Percentiles rank a stretch among this genome's conserved stretches.
phyloP scores from a whole-genome alignment of 2,888 invertebrate species.

The Orthosia gracilis region DNA sequence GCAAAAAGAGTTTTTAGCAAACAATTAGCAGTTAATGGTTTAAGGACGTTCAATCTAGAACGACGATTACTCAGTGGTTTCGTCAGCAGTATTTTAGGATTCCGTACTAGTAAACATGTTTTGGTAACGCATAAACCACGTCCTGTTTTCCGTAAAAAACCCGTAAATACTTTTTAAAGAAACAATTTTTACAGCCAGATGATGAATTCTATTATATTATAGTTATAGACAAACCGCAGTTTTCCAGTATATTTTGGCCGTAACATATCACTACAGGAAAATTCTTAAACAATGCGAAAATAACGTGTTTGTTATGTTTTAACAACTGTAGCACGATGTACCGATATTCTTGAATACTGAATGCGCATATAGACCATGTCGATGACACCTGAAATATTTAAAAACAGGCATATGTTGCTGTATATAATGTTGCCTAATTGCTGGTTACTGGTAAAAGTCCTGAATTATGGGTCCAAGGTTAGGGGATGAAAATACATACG shows the following conservation, averaged over 20 bases:
- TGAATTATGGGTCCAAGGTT: too few species aligned
- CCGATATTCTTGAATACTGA: not conserved
- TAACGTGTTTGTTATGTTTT: too few species aligned
- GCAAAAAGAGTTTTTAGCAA: conserved; percentile 80
- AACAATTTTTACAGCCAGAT: not conserved
- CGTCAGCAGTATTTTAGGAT: conserved; percentile 25
- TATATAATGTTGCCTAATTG: not conserved
- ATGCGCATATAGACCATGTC: not conserved
- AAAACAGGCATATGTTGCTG: not conserved
- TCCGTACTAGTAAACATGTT: conserved; percentile 10
- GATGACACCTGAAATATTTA: not conserved
- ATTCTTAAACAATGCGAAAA: not conserved
- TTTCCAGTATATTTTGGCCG: not conserved
- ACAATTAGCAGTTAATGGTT: conserved; percentile 76
- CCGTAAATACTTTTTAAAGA: not conserved
- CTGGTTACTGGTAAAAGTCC: not conserved
- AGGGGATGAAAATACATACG: not conserved
- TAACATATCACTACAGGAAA: not conserved
- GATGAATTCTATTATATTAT: too few species aligned
- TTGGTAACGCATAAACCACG: not conserved
- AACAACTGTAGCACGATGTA: too few species aligned
- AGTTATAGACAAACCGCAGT: not conserved
- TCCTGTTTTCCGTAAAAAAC: not conserved
- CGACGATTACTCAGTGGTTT: conserved; percentile 31
- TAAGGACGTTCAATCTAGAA: conserved; percentile 37